Conservation (phyloP, 1,140 invertebrate species). For the Grapholita molesta region DNA sequence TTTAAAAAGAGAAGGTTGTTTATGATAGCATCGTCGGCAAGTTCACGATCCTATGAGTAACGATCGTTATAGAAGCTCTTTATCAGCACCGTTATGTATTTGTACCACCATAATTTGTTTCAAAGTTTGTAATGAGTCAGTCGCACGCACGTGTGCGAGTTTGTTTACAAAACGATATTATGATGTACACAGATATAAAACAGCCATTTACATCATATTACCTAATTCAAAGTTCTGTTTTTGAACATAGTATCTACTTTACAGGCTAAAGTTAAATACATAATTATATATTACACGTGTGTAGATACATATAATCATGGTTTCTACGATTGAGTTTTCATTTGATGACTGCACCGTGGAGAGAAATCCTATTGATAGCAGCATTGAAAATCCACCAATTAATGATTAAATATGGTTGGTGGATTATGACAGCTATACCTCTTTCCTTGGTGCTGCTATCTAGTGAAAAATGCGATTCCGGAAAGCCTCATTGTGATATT, state of each 20-base stretch:
- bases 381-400: too few relatives aligned
- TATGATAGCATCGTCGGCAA: neutral
- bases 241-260: neutral
- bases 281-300: too few relatives aligned
- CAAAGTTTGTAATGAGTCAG: conserved; percentile 52
- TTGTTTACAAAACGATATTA: conserved; percentile 67
- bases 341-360: too few relatives aligned
- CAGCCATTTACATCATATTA: conserved; percentile 33
- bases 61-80: neutral
- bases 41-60: neutral
- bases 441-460: too few relatives aligned
- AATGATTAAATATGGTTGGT: too few relatives aligned
- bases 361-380: too few relatives aligned
- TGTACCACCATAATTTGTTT: conserved; percentile 37
- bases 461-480: too few relatives aligned
- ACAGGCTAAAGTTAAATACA: neutral
- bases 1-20: neutral
- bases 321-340: too few relatives aligned
- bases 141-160: conserved; percentile 54
- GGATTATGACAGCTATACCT: too few relatives aligned
- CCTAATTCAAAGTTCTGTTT: neutral
- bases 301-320: too few relatives aligned
- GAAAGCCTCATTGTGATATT: neutral
- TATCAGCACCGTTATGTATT: neutral
- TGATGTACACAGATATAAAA: conserved; percentile 53